Evolutionary conservation across 1,140 invertebrate genomes (phyloP).

Genomic region (Polypedilum vanderplanki): DNA sequence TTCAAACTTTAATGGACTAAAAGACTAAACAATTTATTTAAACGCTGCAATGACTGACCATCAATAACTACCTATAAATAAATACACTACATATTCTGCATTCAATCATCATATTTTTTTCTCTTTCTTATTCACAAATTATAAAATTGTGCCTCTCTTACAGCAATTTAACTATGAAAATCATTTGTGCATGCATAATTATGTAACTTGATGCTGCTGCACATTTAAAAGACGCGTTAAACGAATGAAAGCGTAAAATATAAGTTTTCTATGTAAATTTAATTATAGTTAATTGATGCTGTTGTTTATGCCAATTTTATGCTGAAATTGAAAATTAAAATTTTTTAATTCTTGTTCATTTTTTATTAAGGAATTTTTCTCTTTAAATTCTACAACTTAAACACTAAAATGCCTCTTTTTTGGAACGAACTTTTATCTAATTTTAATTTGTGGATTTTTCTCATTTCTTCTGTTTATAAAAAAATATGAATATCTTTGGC

Average conservation of each 20-base stretch:
- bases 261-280: slow-evolving; percentile 1
- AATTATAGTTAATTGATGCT: slow-evolving; percentile 7
- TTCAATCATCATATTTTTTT: background rate
- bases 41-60: too few relatives aligned
- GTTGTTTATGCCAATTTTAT: background rate
- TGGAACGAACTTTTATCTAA: background rate
- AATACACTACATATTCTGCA: background rate
- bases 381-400: background rate
- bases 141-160: background rate
- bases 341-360: background rate
- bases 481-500: slow-evolving; percentile 18
- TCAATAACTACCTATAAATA: too few relatives aligned
- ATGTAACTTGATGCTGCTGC: background rate
- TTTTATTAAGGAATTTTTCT: background rate
- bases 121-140: background rate
- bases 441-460: background rate
- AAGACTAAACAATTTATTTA: too few relatives aligned
- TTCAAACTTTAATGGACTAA: too few relatives aligned
- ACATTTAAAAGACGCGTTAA: background rate
- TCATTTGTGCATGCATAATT: slow-evolving; percentile 13
- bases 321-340: background rate
- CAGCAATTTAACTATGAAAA: background rate
- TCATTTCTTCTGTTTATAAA: background rate
- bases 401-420: background rate
- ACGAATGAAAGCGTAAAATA: background rate